A percentile compares a stretch with the other conserved stretches of the same genome.
Evolutionary conservation across 2,113 vertebrate species (phyloP).

Genomic region (Lamprotornis superbus): DNA sequence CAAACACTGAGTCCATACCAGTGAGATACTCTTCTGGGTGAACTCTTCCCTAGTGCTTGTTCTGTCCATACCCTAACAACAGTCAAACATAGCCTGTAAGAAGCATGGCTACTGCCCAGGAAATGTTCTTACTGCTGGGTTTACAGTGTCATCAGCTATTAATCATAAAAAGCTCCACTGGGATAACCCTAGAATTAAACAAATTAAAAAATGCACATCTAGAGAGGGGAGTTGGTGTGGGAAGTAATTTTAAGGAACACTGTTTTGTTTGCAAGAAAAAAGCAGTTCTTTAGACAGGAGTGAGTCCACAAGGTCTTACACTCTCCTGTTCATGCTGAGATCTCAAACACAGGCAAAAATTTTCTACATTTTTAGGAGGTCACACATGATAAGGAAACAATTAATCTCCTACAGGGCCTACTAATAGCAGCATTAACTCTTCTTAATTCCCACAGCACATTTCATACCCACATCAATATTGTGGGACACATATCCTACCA

Average conservation of each 20-base stretch:
- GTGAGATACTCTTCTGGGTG: background rate
- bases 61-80: background rate
- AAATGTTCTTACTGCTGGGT: background rate
- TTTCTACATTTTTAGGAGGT: constrained; percentile 40
- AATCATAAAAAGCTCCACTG: background rate
- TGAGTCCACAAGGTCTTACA: background rate
- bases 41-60: background rate
- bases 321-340: constrained; percentile 20
- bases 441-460: background rate
- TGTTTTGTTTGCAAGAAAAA: background rate
- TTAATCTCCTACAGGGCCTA: background rate
- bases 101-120: background rate
- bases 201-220: background rate
- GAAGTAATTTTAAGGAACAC: background rate
- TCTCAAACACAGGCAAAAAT: constrained; percentile 25
- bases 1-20: background rate
- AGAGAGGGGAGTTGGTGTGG: background rate
- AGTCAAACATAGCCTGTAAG: background rate
- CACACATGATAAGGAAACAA: constrained; percentile 10
- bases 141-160: background rate
- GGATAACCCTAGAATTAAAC: background rate
- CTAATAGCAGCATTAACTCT: background rate
- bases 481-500: background rate
- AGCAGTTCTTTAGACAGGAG: background rate
- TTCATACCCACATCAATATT: background rate